Evolutionary conservation across 2,797 vertebrate species (phyloP).

Genomic region (Arctocebus calabarensis): DNA sequence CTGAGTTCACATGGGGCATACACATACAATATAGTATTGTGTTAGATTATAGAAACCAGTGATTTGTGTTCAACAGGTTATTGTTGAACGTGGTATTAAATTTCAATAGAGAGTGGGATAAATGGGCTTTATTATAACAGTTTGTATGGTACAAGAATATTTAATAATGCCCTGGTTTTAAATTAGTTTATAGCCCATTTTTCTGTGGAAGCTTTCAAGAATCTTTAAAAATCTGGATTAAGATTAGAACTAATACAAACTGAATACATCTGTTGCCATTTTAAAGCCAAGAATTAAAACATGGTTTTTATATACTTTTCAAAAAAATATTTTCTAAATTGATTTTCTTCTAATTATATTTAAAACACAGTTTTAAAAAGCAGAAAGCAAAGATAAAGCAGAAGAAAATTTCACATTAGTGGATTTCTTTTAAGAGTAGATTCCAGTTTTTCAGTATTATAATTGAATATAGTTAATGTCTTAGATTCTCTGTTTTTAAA

Average conservation of each 20-base stretch:
- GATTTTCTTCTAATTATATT: neutral
- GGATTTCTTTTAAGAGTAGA: constrained; percentile 31
- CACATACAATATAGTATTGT: neutral
- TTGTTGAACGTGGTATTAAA: constrained; percentile 43
- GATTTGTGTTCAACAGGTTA: constrained; percentile 2
- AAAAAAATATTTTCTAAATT: constrained; percentile 44
- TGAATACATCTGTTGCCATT: constrained; percentile 25
- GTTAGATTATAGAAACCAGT: neutral
- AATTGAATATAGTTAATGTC: constrained; percentile 11
- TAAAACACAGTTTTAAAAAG: constrained; percentile 19
- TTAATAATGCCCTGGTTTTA: constrained; percentile 51
- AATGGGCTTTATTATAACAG: neutral
- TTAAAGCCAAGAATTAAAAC: constrained; percentile 47
- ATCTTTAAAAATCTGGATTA: constrained; percentile 2
- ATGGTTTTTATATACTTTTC: constrained; percentile 43
- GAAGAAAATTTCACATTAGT: constrained; percentile 7
- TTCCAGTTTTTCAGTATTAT: neutral
- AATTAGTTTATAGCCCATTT: constrained; percentile 42
- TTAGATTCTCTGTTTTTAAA: constrained; percentile 39
- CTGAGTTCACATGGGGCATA: neutral
- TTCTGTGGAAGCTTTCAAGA: constrained; percentile 52
- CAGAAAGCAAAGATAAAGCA: constrained; percentile 30
- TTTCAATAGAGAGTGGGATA: constrained; percentile 34
- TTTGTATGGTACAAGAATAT: neutral
- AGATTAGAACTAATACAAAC: constrained; percentile 31